Conservation (phyloP, 2,113 vertebrate genomes). For the Phainopepla nitens region DNA sequence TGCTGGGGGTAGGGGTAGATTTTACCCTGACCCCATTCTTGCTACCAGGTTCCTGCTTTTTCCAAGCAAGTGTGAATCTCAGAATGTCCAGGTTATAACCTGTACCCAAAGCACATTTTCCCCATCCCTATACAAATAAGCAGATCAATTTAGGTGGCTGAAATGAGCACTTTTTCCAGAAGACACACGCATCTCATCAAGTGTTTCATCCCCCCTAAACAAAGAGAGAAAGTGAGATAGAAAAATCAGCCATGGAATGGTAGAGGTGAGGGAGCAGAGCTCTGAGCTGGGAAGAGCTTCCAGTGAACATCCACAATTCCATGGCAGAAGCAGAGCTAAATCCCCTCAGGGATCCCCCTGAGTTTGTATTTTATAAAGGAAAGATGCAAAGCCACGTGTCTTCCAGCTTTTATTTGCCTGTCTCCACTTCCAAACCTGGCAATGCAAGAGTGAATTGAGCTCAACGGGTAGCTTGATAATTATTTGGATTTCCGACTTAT, state of each 20-base stretch:
- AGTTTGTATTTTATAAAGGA: neutral
- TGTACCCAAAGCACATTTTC: no score
- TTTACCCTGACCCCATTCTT: no score
- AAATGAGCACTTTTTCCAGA: no score
- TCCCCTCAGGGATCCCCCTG: neutral
- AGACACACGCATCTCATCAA: no score
- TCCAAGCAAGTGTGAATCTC: no score
- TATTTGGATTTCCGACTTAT: neutral
- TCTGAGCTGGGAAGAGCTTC: neutral
- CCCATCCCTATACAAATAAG: no score
- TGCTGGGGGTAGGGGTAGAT: no score
- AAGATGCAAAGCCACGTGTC: neutral
- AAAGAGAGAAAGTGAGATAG: no score
- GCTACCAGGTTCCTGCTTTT: no score
- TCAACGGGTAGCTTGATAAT: neutral
- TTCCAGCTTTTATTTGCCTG: neutral
- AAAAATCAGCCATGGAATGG: fast-evolving
- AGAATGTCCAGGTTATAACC: no score
- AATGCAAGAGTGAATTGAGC: neutral
- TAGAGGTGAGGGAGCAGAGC: neutral
- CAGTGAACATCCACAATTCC: neutral
- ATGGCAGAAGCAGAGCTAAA: neutral
- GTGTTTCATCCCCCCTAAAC: no score
- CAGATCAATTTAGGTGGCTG: no score
- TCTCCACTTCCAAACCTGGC: neutral